phyloP scores from a whole-genome alignment of 2,888 invertebrate genomes.

The Trissolcus japonicus region DNA sequence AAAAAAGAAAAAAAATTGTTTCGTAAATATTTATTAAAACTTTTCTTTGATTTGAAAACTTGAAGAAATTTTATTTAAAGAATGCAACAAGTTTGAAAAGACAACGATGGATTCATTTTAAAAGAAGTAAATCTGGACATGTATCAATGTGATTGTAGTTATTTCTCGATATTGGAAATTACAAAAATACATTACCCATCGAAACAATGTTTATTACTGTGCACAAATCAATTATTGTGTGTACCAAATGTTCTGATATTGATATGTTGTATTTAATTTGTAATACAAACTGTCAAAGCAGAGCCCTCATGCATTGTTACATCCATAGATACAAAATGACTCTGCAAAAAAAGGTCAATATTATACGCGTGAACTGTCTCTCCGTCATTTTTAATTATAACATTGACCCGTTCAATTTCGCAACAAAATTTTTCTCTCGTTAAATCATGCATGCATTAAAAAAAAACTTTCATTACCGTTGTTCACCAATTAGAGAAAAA shows the following conservation, averaged over 20 bases:
- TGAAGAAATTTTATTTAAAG: too few species aligned
- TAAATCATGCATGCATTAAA: background rate
- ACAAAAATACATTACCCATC: conserved; percentile 21
- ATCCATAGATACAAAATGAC: conserved; percentile 68
- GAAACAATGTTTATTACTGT: too few species aligned
- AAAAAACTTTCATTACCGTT: background rate
- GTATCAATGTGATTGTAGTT: background rate
- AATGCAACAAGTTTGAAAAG: background rate
- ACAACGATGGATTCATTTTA: background rate
- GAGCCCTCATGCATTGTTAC: conserved; percentile 70
- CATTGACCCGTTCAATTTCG: background rate
- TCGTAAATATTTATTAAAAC: too few species aligned
- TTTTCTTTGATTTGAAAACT: too few species aligned
- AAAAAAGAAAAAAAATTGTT: too few species aligned
- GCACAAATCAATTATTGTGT: background rate
- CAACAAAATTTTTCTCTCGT: background rate
- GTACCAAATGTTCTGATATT: conserved; percentile 33
- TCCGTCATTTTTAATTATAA: background rate
- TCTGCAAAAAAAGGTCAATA: conserved; percentile 66
- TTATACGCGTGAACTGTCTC: conserved; percentile 24
- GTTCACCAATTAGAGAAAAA: background rate
- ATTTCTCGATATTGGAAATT: background rate
- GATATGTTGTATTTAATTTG: conserved; percentile 48
- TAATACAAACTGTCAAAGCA: conserved; percentile 71
- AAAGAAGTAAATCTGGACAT: background rate